Evolutionary conservation across 2,797 vertebrate species (phyloP), one percentile per base, ranked within the genome.

Genomic region (Tamandua tetradactyla): DNA sequence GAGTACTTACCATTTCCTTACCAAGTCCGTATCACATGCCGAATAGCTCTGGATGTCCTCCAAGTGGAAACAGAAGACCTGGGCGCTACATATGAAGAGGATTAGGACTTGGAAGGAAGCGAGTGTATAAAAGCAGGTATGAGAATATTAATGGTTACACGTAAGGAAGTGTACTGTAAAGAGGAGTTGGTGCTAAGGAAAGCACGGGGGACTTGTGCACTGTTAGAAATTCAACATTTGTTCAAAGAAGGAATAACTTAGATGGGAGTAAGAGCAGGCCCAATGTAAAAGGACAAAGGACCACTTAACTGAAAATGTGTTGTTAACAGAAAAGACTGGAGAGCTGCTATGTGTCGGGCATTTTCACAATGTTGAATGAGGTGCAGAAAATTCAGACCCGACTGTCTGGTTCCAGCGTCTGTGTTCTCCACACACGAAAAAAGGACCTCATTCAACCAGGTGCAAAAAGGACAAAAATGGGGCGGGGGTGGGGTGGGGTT

Each of bases 291-390:
- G 74, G 20, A n/a, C 20, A 30, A 52, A 55, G 27, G 11, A 0
- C 27, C 0, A 2, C 23, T 42, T 59, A 22, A 17, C 35, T 20
- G 13, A 23, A 30, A 8, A 44, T 15, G 11, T 7, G 1, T 7
- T 37, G 8, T 37, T 32, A 85, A 84, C 22, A 22, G 25, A 11
- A 47, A 3, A 8, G 44, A 0, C n/a, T 9, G 62, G 57, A 9
- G 0, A 0, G 7, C 78, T 23, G 2, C 85, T 5, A 0, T 3
- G 69, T 22, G 30, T 27, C 11, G 6, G 15, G 25, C 47, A 9
- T 25, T 35, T 91, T 59, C 23, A 23, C 10, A 8, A 7, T 2
- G 1, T 32, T 42, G 66, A 15, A 7, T 37, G 37, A 17, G 5
- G 35, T 27, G 2, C 20, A 55, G 40, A 81, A 57, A 82, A 44